phyloP scores from a whole-genome alignment of 2,888 invertebrate genomes.

The Noctua janthe region DNA sequence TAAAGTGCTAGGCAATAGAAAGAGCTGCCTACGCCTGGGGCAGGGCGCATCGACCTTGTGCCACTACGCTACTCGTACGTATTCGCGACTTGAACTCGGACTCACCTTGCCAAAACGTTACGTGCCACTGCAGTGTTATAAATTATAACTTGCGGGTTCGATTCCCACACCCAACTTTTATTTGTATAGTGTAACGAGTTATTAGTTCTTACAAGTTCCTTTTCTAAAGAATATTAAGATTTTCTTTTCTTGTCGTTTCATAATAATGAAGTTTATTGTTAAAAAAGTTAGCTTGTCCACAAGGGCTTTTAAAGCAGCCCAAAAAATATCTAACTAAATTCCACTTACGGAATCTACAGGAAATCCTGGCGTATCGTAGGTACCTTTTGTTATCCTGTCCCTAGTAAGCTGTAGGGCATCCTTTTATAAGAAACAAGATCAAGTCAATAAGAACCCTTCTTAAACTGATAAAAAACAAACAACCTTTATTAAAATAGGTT shows the following conservation, averaged over 20 bases:
- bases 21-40: conserved; percentile 63
- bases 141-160: conserved; percentile 48
- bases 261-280: neutral
- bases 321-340: neutral
- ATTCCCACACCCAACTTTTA: conserved; percentile 18
- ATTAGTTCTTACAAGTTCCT: neutral
- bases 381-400: neutral
- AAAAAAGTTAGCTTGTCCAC: neutral
- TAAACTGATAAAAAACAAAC: conserved; percentile 41
- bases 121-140: conserved; percentile 56
- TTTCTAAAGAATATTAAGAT: neutral
- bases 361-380: neutral
- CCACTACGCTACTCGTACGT: conserved; percentile 54
- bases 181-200: conserved; percentile 1
- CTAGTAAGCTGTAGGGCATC: neutral
- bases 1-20: conserved; percentile 61
- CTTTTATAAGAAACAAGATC: conserved; percentile 23
- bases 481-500: conserved; percentile 39
- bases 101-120: conserved; percentile 75
- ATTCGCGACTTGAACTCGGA: conserved; percentile 70
- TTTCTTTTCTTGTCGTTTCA: neutral
- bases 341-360: conserved; percentile 6
- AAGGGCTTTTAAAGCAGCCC: neutral
- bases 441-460: conserved; percentile 1
- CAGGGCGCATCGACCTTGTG: conserved; percentile 73